Evolutionary conservation across 1,140 invertebrate genomes (phyloP).

Genomic region (Gonioctena quinquepunctata): DNA sequence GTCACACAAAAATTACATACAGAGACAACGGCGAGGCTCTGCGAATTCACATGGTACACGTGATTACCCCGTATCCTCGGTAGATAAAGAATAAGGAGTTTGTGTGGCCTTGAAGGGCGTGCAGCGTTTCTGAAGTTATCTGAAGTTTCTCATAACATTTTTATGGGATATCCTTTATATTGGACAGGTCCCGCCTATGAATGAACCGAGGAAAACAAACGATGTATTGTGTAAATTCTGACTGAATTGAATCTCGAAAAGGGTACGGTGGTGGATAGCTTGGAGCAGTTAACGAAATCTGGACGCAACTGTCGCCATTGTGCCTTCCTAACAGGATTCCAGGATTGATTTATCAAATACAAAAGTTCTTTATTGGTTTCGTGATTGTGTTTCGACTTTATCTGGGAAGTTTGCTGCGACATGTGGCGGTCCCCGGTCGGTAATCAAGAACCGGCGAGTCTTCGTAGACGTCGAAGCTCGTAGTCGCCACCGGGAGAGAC

Average conservation of each 20-base stretch:
- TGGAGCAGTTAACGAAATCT: slow-evolving; percentile 25
- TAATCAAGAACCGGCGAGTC: slow-evolving; percentile 14
- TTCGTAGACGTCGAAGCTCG: not conserved
- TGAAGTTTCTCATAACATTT: too few relatives aligned
- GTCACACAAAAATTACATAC: too few relatives aligned
- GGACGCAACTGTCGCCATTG: slow-evolving; percentile 34
- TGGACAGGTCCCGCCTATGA: too few relatives aligned
- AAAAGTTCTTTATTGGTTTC: slow-evolving; percentile 49
- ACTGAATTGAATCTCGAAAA: slow-evolving; percentile 13
- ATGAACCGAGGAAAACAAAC: not conserved
- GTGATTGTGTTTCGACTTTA: slow-evolving; percentile 34
- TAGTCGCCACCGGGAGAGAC: not conserved
- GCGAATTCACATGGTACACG: too few relatives aligned
- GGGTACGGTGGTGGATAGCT: not conserved
- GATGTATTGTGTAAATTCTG: slow-evolving; percentile 17
- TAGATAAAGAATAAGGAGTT: too few relatives aligned
- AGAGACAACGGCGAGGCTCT: too few relatives aligned
- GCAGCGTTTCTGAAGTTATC: too few relatives aligned
- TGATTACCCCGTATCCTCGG: too few relatives aligned
- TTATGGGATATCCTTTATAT: too few relatives aligned
- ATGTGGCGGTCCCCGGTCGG: slow-evolving; percentile 17
- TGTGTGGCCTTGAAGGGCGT: too few relatives aligned
- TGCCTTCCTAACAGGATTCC: slow-evolving; percentile 30
- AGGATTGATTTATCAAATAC: slow-evolving; percentile 52
- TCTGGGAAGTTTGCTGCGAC: slow-evolving; percentile 21